phyloP scores from a whole-genome alignment of 1,140 invertebrate species.

The Hyles euphorbiae region DNA sequence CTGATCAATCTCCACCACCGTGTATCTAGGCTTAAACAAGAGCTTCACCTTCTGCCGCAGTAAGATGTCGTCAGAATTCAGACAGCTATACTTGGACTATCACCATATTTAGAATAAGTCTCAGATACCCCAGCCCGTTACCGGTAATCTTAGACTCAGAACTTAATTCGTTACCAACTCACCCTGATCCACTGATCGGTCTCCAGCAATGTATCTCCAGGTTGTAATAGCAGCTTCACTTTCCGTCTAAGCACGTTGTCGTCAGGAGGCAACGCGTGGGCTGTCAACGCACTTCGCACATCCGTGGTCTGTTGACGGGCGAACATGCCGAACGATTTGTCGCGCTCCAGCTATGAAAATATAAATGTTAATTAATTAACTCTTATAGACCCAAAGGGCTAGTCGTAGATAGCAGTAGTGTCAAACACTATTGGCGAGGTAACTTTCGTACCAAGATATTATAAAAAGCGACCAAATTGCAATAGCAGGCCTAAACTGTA shows the following conservation, averaged over 20 bases:
- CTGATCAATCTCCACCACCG: no score
- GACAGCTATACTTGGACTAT: no score
- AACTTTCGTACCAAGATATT: no score
- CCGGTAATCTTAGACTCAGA: not conserved
- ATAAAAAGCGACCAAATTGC: no score
- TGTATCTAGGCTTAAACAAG: no score
- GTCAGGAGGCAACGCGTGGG: slow-evolving; percentile 35
- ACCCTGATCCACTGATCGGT: slow-evolving; percentile 75
- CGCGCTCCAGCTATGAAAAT: slow-evolving; percentile 53
- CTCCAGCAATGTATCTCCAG: slow-evolving; percentile 75
- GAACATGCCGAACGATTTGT: slow-evolving; percentile 59
- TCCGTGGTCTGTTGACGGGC: slow-evolving; percentile 46
- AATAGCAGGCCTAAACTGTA: no score
- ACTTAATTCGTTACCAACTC: slow-evolving; percentile 4
- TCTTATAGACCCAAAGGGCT: no score
- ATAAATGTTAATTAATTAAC: not conserved
- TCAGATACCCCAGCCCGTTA: not conserved
- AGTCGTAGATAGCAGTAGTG: no score
- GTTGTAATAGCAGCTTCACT: slow-evolving; percentile 68
- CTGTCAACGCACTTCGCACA: slow-evolving; percentile 42
- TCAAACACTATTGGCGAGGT: no score
- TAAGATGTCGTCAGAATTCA: no score
- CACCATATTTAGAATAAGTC: no score
- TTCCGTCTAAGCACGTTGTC: slow-evolving; percentile 62
- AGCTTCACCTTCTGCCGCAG: no score